These are phyloP conservation scores for Amphimallon solstitiale DNA, from an alignment of 2,888 invertebrate genomes.

Conservation along the genomic window DNA sequence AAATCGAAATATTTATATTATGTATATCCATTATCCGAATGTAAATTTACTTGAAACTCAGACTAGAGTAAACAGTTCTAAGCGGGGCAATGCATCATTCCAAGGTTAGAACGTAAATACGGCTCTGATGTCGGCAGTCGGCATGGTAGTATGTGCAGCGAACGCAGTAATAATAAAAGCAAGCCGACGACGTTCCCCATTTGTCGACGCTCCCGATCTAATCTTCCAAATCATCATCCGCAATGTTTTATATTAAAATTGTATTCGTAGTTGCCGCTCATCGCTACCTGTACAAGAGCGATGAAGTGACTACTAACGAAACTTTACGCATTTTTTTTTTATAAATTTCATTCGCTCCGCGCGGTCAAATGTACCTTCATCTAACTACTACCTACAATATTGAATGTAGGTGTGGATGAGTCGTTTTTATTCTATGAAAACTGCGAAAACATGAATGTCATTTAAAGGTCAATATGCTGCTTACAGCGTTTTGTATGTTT, in stretches of 20 bases:
- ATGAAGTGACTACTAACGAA: too few relatives aligned
- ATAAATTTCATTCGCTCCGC: too few relatives aligned
- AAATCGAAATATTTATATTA: slow-evolving; percentile 47
- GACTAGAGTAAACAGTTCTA: slow-evolving; percentile 58
- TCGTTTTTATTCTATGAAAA: too few relatives aligned
- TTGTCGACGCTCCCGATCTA: background rate
- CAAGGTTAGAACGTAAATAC: slow-evolving; percentile 55
- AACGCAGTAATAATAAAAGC: background rate
- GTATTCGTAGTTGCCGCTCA: background rate
- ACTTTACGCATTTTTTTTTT: too few relatives aligned
- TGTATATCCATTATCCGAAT: slow-evolving; percentile 58
- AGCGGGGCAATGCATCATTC: slow-evolving; percentile 62
- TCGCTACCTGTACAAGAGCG: background rate
- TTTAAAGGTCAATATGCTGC: too few relatives aligned
- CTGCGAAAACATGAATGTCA: too few relatives aligned
- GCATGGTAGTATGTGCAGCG: background rate
- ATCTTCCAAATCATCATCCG: background rate
- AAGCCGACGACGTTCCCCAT: background rate
- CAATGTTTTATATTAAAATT: background rate
- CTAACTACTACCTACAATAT: too few relatives aligned
- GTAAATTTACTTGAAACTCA: slow-evolving; percentile 60
- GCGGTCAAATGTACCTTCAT: too few relatives aligned
- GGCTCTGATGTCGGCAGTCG: background rate
- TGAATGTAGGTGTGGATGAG: too few relatives aligned
- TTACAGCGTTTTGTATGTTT: too few relatives aligned